Conservation (phyloP, 1,140 invertebrate species). For the Scaptomyza montana region DNA sequence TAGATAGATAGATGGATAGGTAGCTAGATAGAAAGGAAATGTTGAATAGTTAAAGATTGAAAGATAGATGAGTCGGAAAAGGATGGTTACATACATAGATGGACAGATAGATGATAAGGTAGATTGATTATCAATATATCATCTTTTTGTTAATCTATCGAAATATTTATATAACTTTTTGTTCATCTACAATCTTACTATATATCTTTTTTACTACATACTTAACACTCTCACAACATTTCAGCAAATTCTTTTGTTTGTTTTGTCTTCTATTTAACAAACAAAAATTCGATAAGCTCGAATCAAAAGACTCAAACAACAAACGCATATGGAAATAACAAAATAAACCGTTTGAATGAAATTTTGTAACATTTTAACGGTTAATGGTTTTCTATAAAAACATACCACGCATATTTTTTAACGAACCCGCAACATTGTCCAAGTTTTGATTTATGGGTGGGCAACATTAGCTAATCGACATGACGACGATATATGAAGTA, state of each 20-base stretch:
- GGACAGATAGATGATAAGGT: no score
- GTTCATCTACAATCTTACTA: no score
- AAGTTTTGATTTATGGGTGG: conserved; percentile 66
- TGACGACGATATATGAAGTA: conserved; percentile 8
- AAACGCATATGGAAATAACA: conserved; percentile 58
- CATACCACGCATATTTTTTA: conserved; percentile 26
- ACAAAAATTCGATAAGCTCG: not conserved
- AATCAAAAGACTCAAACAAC: conserved; percentile 71
- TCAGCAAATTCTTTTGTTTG: conserved; percentile 42
- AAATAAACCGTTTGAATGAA: conserved; percentile 7
- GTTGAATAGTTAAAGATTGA: no score
- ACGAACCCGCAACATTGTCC: conserved; percentile 48
- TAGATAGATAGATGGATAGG: no score
- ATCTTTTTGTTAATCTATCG: no score
- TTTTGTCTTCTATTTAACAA: conserved; percentile 4
- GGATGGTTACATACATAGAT: no score
- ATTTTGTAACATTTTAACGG: conserved; percentile 73
- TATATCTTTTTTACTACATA: not conserved
- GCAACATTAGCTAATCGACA: conserved; percentile 73
- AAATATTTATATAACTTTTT: no score
- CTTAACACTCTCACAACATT: conserved; percentile 17
- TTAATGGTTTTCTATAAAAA: conserved; percentile 40
- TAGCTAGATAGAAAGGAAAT: no score
- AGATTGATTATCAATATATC: no score
- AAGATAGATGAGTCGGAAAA: no score